A percentile compares a stretch with the other conserved stretches of the same genome.
phyloP scores from a whole-genome alignment of 2,797 vertebrate genomes.

The Microtus obscurus region DNA sequence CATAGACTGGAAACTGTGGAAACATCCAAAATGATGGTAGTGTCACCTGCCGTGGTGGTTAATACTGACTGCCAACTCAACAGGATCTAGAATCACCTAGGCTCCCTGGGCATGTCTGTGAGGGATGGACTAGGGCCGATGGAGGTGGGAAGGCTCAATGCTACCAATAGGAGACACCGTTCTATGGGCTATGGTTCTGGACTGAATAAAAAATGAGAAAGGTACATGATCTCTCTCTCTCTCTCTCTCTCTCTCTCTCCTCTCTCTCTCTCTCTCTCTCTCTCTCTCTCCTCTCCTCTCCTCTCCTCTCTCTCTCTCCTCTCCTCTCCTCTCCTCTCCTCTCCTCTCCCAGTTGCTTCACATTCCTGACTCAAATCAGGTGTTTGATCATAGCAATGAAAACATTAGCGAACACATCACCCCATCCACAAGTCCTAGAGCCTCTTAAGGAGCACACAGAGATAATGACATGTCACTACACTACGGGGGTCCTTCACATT shows the following conservation, averaged over 20 bases:
- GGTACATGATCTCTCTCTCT: neutral
- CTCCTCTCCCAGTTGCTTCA: neutral
- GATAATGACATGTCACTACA: accelerated
- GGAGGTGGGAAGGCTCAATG: neutral
- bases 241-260: neutral
- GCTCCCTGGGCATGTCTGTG: neutral
- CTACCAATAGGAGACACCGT: neutral
- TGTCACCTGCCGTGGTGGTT: neutral
- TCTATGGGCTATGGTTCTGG: neutral
- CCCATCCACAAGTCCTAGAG: neutral
- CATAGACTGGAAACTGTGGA: accelerated
- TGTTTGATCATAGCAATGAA: neutral
- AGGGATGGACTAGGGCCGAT: neutral
- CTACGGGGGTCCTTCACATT: neutral
- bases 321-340: too few relatives aligned
- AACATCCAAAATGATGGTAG: neutral
- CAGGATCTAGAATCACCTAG: neutral
- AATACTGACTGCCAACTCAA: neutral
- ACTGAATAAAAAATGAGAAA: neutral
- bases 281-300: neutral
- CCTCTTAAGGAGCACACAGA: neutral
- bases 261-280: neutral
- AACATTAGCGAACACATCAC: neutral
- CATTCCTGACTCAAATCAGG: neutral
- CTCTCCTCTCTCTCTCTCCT: too few relatives aligned